Percentiles rank a stretch among this genome's conserved stretches.
Evolutionary conservation across 2,888 invertebrate species (phyloP).

Genomic region (Spialia ferax): DNA sequence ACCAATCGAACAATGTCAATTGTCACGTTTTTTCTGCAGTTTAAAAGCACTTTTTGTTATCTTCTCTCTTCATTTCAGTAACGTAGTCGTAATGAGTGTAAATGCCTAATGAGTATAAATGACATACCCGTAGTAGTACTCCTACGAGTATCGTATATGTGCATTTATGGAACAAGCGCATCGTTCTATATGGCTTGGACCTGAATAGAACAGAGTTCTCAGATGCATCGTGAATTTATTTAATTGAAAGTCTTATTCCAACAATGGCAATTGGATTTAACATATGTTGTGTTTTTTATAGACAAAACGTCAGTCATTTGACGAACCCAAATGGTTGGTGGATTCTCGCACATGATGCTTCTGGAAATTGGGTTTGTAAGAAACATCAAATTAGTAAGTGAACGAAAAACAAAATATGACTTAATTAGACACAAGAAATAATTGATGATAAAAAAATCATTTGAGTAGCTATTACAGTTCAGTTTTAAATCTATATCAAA

Average conservation of each 20-base stretch:
- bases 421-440: no score
- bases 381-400: no score
- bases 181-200: conserved; percentile 30
- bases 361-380: background rate
- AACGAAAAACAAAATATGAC: no score
- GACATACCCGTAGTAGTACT: conserved; percentile 37
- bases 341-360: background rate
- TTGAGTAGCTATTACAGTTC: no score
- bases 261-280: background rate
- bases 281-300: background rate
- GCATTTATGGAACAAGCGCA: conserved; percentile 35
- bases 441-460: no score
- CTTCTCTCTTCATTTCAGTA: background rate
- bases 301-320: background rate
- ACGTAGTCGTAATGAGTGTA: no score
- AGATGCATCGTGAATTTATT: conserved; percentile 11
- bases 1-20: no score
- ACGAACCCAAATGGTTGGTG: background rate
- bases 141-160: no score
- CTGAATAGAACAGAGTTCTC: conserved; percentile 22
- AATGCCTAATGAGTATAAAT: conserved; percentile 41
- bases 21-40: background rate
- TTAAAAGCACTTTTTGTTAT: no score
- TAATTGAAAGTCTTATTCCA: conserved; percentile 1
- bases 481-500: no score